Evolutionary conservation across 2,888 invertebrate genomes (phyloP), one percentile per base, ranked within the genome.

Genomic region (Pachliopta kotzebuea): DNA sequence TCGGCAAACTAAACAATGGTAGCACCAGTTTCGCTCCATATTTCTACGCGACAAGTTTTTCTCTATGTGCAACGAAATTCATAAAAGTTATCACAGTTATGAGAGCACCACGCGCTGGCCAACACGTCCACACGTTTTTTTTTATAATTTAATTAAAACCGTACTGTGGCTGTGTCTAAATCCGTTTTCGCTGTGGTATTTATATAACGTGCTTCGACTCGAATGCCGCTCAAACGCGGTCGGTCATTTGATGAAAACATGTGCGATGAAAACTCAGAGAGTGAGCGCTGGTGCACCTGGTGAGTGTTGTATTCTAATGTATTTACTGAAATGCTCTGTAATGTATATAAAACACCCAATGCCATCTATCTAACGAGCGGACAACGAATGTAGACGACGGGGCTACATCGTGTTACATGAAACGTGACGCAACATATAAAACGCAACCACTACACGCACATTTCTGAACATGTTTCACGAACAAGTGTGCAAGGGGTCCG

Each of bases 1-100:
- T 90, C 91, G 92, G 88, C 86, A 85, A 90, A 89, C 90, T 86
- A 91, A 92, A 92, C 91, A 92, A 89, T 90, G 81, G 83, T 77
- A 77, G 73, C 78, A 84, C 85, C 91, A 91, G 91, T 91, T 88
- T 86, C 84, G 84, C 81, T 89, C 84, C 76, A 90, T 85, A 89
- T 90, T 90, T 88, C 87, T 82, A 81, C 79, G 87, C 83, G 85
- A 82, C 78, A 80, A 81, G 86, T 86, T 89, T 89, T 88, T 86
- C 82, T 79, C 80, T 78, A 81, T 72, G 86, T 84, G 79, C 81
- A 83, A 88, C 81, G 80, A 82, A 82, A 80, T 82, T 78, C 76
- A 81, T 79, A 77, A 74, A 75, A 78, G 84, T 87, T 87, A 90
- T 88, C 88, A 90, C 90, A 91, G 90, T 90, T 88, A 88, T 88